Conservation (phyloP, 2,797 vertebrate genomes). For the Pseudocheirus occidentalis region DNA sequence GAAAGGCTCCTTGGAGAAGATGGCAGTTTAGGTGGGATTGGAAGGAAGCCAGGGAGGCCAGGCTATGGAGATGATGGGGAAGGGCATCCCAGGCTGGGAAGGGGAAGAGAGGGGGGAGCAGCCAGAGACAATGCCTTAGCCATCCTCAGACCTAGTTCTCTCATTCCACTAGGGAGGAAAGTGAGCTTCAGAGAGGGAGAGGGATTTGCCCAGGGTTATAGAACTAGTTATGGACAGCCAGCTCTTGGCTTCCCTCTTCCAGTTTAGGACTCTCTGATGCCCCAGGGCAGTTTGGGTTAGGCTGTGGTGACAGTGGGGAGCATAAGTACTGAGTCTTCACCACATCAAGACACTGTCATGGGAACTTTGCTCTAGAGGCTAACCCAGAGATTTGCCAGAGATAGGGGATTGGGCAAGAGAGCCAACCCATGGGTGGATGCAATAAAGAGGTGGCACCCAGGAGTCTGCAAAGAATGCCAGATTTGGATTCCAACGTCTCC, state of each 20-base stretch:
- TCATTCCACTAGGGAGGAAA: conserved; percentile 26
- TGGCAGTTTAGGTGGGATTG: background rate
- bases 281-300: background rate
- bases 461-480: background rate
- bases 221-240: background rate
- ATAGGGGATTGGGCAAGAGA: background rate
- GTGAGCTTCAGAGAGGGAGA: conserved; percentile 16
- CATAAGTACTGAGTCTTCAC: background rate
- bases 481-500: background rate
- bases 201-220: rapidly evolving
- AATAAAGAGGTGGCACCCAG: background rate
- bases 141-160: background rate
- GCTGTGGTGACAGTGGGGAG: background rate
- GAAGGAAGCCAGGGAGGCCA: conserved; percentile 32
- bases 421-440: background rate
- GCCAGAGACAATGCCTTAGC: background rate
- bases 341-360: background rate
- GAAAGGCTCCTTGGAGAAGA: background rate
- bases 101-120: too few relatives aligned
- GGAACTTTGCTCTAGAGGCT: background rate
- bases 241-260: background rate
- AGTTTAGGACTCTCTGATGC: background rate
- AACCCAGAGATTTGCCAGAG: background rate
- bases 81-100: background rate
- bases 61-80: background rate